A percentile compares a stretch with the other conserved stretches of the same genome.
Evolutionary conservation across 2,797 vertebrate genomes (phyloP).

Genomic region (Lithobates pipiens): DNA sequence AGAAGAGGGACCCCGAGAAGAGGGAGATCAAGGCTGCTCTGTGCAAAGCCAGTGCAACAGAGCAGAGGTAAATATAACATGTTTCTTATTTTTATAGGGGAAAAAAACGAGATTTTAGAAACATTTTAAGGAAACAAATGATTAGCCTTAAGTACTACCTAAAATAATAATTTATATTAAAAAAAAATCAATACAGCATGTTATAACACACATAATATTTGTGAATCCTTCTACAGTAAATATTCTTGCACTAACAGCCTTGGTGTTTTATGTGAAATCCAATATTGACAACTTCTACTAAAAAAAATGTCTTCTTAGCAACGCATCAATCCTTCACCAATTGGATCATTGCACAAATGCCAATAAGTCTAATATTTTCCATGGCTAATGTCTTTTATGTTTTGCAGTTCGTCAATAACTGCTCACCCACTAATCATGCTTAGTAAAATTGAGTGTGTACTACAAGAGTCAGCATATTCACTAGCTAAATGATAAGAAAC

Average conservation of each 20-base stretch:
- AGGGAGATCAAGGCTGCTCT: too few relatives aligned
- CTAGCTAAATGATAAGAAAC: constrained; percentile 21
- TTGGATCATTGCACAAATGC: constrained; percentile 70
- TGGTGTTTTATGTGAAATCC: neutral
- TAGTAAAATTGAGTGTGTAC: constrained; percentile 21
- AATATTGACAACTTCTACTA: constrained; percentile 9
- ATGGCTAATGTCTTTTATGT: constrained; percentile 72
- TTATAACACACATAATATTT: neutral
- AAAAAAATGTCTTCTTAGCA: constrained; percentile 54
- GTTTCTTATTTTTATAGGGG: too few relatives aligned
- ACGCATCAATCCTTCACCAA: constrained; percentile 68
- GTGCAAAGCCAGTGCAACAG: too few relatives aligned
- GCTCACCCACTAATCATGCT: constrained; percentile 66
- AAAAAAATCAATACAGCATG: neutral
- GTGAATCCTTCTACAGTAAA: too few relatives aligned
- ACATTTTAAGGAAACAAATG: too few relatives aligned
- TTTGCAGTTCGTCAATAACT: constrained; percentile 75
- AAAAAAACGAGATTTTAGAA: too few relatives aligned
- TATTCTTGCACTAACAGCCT: neutral
- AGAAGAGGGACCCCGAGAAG: too few relatives aligned
- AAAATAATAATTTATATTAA: too few relatives aligned
- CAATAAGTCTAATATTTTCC: constrained; percentile 74
- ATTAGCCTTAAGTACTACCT: too few relatives aligned
- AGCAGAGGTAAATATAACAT: too few relatives aligned
- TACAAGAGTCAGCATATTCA: constrained; percentile 42